Base-by-base conservation (phyloP, 2,888 invertebrate species). In the Frankliniella intonsa region DNA sequence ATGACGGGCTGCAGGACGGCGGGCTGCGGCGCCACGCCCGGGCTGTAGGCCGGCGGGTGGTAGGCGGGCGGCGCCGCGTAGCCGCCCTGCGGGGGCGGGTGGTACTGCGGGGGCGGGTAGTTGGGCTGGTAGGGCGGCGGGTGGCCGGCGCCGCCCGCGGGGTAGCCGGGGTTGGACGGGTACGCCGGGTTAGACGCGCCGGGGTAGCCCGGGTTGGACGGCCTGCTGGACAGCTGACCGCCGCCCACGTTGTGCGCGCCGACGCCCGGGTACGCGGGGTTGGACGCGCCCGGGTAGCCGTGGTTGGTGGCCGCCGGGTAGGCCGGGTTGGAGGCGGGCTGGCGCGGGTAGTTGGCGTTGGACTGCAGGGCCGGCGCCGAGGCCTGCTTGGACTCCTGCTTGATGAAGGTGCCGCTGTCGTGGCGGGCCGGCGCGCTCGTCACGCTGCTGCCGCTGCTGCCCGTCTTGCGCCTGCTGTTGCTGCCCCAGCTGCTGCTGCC, bases 341-440 rank as follows among this genome's bases (percentile, higher is more conserved):
- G 69, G 8, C 25, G 22, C 22, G 69, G 69, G 69, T 76, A 76
- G 69, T 76, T 76, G 25, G 69, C 14, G 38, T 38, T 38, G 55
- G 55, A 55, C 55, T 10, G 14, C 55, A 3, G 62, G 17, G 12
- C 69, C 11, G 69, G 22, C 22, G 69, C 69, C n/a, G 55, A 62
- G 19, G 62, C 62, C 69, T 76, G 69, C 69, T 76, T 55, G 14
- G 62, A 62, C 69, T 76, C 69, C 22, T 76, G 69, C 69, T 76
- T 76, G 69, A 76, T 76, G 69, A 76, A 76, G 69, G 69, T 25
- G 69, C 69, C 69, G 69, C 69, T 76, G 69, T 76, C 69, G 69
- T 76, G 69, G 22, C 25, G 22, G 10, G 69, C 22, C 69, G 69
- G 69, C 22, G 69, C 22, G 69, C 22, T 12, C 69, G 69, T 76